Conservation (phyloP, 2,113 vertebrate genomes). For the Thoracochromis brauschi region DNA sequence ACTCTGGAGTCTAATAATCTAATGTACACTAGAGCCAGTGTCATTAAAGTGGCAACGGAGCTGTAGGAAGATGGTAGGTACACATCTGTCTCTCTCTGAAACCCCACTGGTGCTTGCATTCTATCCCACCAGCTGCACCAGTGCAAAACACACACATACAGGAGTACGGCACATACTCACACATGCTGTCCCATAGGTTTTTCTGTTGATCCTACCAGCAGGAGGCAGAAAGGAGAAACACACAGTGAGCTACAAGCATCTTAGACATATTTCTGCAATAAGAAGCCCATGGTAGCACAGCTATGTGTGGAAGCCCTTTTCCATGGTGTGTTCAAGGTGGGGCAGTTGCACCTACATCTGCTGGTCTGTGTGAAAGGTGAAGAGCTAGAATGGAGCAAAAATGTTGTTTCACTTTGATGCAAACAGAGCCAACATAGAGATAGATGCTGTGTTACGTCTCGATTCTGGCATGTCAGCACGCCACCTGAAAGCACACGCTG, state of each 20-base stretch:
- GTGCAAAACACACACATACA: slow-evolving; percentile 9
- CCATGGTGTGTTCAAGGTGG: not conserved
- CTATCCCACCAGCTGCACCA: not conserved
- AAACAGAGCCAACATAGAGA: not conserved
- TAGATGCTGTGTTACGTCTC: not conserved
- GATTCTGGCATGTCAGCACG: not conserved
- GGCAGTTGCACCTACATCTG: not conserved
- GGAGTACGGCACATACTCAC: not conserved
- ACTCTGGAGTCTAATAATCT: slow-evolving; percentile 73
- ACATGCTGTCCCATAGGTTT: not conserved
- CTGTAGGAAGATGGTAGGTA: slow-evolving; percentile 51
- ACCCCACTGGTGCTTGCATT: slow-evolving; percentile 18
- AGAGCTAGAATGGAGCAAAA: not conserved
- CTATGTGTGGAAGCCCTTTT: not conserved
- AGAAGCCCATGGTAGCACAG: slow-evolving; percentile 20
- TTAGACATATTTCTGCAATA: slow-evolving; percentile 61
- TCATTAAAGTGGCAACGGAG: slow-evolving; percentile 65
- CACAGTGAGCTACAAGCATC: slow-evolving; percentile 47
- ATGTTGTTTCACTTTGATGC: not conserved
- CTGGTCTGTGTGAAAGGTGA: not conserved
- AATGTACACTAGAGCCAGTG: slow-evolving; percentile 61
- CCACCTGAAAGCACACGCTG: not conserved
- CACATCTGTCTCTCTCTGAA: slow-evolving; percentile 53
- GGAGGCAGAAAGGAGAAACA: slow-evolving; percentile 7
- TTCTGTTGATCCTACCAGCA: slow-evolving; percentile 7